A percentile compares a stretch with the other conserved stretches of the same genome.
Evolutionary conservation across 2,797 vertebrate genomes (phyloP).

Genomic region (Dromococcyx pavoninus): DNA sequence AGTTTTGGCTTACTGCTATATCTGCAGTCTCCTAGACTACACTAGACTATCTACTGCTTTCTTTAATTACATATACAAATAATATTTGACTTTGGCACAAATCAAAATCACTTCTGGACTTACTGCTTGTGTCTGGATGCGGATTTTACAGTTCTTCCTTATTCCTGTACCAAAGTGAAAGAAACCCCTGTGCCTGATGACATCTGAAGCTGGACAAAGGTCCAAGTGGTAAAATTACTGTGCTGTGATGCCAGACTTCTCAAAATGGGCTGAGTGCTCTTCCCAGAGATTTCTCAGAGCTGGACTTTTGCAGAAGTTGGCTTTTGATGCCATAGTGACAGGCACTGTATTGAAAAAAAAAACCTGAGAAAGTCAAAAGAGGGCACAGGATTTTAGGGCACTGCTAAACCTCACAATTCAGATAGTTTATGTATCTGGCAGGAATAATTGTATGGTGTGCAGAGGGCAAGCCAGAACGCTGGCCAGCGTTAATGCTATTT

Average conservation of each 20-base stretch:
- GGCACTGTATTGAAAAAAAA: background rate
- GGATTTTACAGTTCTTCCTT: background rate
- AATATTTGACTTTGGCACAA: background rate
- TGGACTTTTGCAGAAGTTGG: background rate
- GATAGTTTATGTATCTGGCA: background rate
- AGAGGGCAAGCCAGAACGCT: background rate
- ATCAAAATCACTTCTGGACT: background rate
- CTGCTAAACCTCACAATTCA: background rate
- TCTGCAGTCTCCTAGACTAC: background rate
- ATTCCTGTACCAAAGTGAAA: background rate
- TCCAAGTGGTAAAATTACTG: background rate
- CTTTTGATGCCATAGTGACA: background rate
- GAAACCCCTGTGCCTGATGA: background rate
- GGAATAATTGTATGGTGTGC: background rate
- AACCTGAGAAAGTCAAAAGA: background rate
- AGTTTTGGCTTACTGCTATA: background rate
- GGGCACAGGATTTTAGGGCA: background rate
- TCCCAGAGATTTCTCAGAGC: background rate
- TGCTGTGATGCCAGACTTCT: background rate
- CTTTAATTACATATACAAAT: accelerated
- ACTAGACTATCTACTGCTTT: background rate
- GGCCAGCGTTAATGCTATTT: background rate
- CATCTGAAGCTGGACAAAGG: background rate
- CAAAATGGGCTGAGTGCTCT: background rate
- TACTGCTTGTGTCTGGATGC: background rate